Percentiles rank a stretch among this genome's conserved stretches.
Conservation (phyloP, 2,888 invertebrate genomes). For the Tromatobia lineatoria region DNA sequence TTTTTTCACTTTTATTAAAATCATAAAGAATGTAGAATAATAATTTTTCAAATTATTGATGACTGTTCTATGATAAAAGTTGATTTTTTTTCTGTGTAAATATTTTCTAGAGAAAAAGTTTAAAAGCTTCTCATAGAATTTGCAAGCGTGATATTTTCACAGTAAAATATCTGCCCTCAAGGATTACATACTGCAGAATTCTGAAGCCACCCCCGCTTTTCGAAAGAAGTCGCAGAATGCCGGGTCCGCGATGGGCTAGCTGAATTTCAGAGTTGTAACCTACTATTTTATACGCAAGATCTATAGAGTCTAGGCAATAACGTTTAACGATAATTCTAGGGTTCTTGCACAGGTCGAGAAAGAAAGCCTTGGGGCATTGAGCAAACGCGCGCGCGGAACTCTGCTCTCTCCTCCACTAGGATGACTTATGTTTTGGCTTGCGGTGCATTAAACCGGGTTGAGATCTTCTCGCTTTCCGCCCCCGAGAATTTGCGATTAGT, state of each 20-base stretch:
- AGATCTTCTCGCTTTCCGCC: constrained; percentile 49
- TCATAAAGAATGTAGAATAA: too few species aligned
- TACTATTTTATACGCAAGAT: constrained; percentile 85
- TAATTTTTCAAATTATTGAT: too few species aligned
- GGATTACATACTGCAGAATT: constrained; percentile 33
- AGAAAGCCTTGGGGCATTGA: constrained; percentile 71
- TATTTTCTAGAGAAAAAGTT: not conserved
- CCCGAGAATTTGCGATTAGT: constrained; percentile 36
- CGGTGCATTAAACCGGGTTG: constrained; percentile 73
- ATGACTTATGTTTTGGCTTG: constrained; percentile 81
- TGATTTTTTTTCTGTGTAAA: not conserved
- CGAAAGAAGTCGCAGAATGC: constrained; percentile 69
- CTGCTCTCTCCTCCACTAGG: constrained; percentile 72
- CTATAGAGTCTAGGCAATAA: constrained; percentile 85
- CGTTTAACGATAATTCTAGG: constrained; percentile 85
- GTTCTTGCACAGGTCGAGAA: constrained; percentile 77
- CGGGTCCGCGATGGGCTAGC: constrained; percentile 65
- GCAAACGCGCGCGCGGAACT: constrained; percentile 48
- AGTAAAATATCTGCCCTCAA: constrained; percentile 22
- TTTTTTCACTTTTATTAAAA: too few species aligned
- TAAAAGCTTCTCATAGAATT: not conserved
- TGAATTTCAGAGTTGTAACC: constrained; percentile 77
- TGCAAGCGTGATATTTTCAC: not conserved
- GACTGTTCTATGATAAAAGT: not conserved
- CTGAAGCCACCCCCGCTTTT: constrained; percentile 81